These are phyloP conservation scores for Micronisus gabar DNA, from an alignment of 2,113 vertebrate species.

Conservation along the genomic window DNA sequence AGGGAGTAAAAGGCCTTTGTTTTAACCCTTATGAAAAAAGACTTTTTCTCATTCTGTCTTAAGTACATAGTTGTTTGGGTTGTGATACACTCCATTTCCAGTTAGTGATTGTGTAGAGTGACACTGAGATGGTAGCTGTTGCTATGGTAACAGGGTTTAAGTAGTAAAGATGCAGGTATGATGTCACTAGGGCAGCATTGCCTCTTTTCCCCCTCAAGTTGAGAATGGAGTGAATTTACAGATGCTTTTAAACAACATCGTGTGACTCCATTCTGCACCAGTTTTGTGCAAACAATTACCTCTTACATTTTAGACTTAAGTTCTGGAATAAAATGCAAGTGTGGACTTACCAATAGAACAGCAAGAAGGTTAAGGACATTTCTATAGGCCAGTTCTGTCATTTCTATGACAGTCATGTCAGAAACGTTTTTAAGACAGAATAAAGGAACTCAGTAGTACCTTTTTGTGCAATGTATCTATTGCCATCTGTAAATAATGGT, in stretches of 20 bases:
- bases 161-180: slow-evolving; percentile 42
- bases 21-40: background rate
- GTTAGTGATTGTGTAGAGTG: slow-evolving; percentile 54
- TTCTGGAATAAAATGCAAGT: background rate
- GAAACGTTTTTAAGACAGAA: background rate
- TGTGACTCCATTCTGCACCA: background rate
- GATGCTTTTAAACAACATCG: background rate
- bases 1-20: background rate
- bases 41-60: background rate
- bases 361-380: background rate
- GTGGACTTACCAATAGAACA: background rate
- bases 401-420: background rate
- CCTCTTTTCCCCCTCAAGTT: background rate
- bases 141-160: slow-evolving; percentile 71
- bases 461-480: background rate
- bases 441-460: background rate
- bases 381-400: background rate
- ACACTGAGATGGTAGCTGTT: slow-evolving; percentile 69
- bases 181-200: slow-evolving; percentile 36
- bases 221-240: background rate
- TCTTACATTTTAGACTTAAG: background rate
- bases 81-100: slow-evolving; percentile 37
- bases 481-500: background rate
- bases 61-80: background rate
- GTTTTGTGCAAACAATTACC: background rate